These are phyloP conservation scores for Salvelinus sp. DNA, from an alignment of 2,113 vertebrate species.

Conservation along the genomic window DNA sequence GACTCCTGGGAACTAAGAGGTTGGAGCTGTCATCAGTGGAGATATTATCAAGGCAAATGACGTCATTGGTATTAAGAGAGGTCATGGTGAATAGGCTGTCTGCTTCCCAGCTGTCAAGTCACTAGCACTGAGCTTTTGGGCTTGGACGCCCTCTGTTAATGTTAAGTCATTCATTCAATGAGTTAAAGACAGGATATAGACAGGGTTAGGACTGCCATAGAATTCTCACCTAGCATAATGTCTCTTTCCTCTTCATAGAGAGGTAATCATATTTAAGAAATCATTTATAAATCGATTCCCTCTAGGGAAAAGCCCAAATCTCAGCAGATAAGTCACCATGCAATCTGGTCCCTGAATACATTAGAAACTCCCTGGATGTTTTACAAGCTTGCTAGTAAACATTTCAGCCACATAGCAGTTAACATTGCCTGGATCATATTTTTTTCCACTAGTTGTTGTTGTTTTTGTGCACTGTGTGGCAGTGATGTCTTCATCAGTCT, in stretches of 20 bases:
- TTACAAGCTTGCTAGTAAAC: conserved; percentile 74
- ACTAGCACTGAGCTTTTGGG: conserved; percentile 45
- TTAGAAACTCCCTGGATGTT: conserved; percentile 65
- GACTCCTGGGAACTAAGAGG: conserved; percentile 14
- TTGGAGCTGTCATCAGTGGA: conserved; percentile 15
- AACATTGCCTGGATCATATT: conserved; percentile 73
- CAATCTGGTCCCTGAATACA: conserved; percentile 69
- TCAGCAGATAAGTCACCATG: conserved; percentile 61
- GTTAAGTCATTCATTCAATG: conserved; percentile 52
- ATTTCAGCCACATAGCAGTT: conserved; percentile 74
- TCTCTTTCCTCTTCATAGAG: conserved; percentile 33
- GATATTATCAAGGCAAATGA: conserved; percentile 34
- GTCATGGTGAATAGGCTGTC: conserved; percentile 36
- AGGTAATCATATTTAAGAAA: conserved; percentile 62
- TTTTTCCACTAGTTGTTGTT: conserved; percentile 50
- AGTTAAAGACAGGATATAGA: conserved; percentile 53
- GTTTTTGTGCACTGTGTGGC: conserved; percentile 71
- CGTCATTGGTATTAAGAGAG: conserved; percentile 34
- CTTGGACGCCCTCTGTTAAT: conserved; percentile 33
- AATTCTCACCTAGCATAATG: conserved; percentile 28
- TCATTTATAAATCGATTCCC: conserved; percentile 66
- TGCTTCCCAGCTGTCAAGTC: conserved; percentile 61
- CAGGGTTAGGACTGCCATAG: conserved; percentile 54
- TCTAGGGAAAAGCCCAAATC: conserved; percentile 49
- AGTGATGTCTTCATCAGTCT: conserved; percentile 84